These are phyloP conservation scores for Imbricaverruca yamaguchii DNA, from an alignment of 2,888 invertebrate genomes.

Conservation along the genomic window DNA sequence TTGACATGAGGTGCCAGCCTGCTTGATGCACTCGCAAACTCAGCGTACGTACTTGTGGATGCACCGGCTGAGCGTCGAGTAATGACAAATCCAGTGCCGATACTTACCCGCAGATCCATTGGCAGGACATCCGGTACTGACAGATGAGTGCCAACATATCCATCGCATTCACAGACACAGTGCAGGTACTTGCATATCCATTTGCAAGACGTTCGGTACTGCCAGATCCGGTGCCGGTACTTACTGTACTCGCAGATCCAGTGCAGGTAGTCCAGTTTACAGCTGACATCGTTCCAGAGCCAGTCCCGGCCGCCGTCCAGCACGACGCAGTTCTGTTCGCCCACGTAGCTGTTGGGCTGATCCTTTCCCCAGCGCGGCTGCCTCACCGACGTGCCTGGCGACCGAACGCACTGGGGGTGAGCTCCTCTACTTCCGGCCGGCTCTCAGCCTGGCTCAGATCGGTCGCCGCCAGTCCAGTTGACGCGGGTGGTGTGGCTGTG, in stretches of 20 bases:
- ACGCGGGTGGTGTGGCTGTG: too few relatives aligned
- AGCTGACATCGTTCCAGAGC: conserved; percentile 92
- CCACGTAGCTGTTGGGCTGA: conserved; percentile 91
- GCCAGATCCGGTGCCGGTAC: not conserved
- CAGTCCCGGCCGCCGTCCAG: conserved; percentile 81
- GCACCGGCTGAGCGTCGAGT: too few relatives aligned
- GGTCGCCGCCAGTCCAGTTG: too few relatives aligned
- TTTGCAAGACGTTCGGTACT: too few relatives aligned
- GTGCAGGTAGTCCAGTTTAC: conserved; percentile 83
- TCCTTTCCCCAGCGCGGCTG: conserved; percentile 76
- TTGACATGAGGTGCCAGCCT: too few relatives aligned
- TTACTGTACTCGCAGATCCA: conserved; percentile 87
- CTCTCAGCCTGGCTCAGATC: too few relatives aligned
- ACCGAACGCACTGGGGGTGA: not conserved
- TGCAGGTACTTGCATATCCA: not conserved
- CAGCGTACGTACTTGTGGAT: too few relatives aligned
- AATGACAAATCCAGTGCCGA: too few relatives aligned
- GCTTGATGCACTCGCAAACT: too few relatives aligned
- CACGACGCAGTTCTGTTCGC: conserved; percentile 90
- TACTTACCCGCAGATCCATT: too few relatives aligned
- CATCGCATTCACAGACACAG: not conserved
- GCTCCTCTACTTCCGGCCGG: too few relatives aligned
- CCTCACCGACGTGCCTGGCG: conserved; percentile 24
- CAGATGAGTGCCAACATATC: not conserved
- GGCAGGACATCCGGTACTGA: too few relatives aligned